Evolutionary conservation across 1,140 invertebrate species (phyloP).

Genomic region (Sycobia sp.): DNA sequence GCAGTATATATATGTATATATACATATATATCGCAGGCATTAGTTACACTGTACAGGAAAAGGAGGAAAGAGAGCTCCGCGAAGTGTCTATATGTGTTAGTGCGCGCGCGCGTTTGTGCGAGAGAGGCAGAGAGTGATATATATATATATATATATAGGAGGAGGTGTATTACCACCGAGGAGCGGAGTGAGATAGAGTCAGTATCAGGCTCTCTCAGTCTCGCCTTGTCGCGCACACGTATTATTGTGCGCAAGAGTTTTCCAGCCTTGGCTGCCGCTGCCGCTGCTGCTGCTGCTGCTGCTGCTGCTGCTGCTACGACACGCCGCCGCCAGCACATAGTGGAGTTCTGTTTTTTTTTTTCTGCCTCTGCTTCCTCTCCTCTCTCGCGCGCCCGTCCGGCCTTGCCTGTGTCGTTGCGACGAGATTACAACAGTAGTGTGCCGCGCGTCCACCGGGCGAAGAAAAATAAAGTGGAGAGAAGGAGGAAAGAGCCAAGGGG

Average conservation of each 20-base stretch:
- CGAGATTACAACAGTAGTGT: too few relatives aligned
- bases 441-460: background rate
- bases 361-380: too few relatives aligned
- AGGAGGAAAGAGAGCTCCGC: too few relatives aligned
- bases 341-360: background rate
- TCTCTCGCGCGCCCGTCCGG: background rate
- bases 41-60: too few relatives aligned
- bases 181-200: constrained; percentile 7
- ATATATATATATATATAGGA: too few relatives aligned
- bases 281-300: background rate
- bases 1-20: background rate
- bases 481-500: background rate
- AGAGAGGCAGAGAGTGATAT: background rate
- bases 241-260: too few relatives aligned
- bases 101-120: background rate
- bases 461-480: background rate
- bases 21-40: too few relatives aligned
- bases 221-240: too few relatives aligned
- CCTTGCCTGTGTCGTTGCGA: too few relatives aligned
- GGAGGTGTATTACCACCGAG: constrained; percentile 12
- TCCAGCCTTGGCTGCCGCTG: too few relatives aligned
- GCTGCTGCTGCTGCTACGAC: background rate
- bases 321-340: background rate
- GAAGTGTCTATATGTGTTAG: too few relatives aligned
- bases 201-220: too few relatives aligned